phyloP scores from a whole-genome alignment of 2,888 invertebrate genomes.

The Melikaiella ostensackeni region DNA sequence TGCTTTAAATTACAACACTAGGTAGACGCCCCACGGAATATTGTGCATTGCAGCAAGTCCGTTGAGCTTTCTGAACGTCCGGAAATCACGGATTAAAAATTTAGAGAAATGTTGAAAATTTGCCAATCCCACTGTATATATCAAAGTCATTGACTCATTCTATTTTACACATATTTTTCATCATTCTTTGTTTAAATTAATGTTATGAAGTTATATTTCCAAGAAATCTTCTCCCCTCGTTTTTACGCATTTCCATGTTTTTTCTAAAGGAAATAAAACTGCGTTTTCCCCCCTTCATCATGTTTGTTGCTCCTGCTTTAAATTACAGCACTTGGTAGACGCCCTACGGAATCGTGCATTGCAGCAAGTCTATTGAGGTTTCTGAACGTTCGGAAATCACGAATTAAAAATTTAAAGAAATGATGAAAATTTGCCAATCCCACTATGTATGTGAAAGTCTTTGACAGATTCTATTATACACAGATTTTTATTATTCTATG shows the following conservation, averaged over 20 bases:
- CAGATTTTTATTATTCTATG: no score
- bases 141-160: no score
- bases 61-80: neutral
- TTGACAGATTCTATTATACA: no score
- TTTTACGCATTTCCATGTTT: neutral
- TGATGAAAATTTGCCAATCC: no score
- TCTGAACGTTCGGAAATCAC: no score
- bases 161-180: neutral
- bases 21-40: slow-evolving; percentile 28
- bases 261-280: neutral
- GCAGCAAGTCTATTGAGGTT: slow-evolving; percentile 21
- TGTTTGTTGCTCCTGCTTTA: slow-evolving; percentile 26
- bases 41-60: slow-evolving; percentile 21
- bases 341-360: slow-evolving; percentile 15
- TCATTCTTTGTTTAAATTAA: neutral
- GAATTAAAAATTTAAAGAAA: no score
- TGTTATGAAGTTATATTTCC: neutral
- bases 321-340: slow-evolving; percentile 32
- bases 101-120: neutral
- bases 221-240: neutral
- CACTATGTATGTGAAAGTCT: no score
- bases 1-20: slow-evolving; percentile 27
- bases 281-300: slow-evolving; percentile 12
- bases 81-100: neutral
- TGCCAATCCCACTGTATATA: no score